phyloP scores from a whole-genome alignment of 2,888 invertebrate genomes.

The Ischnus inquisitorius region DNA sequence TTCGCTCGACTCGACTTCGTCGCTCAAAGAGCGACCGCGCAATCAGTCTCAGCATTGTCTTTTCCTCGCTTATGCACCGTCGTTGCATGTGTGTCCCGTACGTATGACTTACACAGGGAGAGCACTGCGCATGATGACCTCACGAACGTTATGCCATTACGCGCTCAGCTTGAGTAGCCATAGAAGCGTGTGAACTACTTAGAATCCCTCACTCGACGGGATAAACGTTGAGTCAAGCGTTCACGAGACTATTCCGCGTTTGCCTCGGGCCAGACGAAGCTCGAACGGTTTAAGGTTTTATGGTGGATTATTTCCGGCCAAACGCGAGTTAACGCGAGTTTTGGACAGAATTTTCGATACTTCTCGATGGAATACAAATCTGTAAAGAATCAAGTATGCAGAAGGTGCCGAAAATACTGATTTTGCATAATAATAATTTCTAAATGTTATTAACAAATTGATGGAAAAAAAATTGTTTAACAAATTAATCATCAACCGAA shows the following conservation, averaged over 20 bases:
- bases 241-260: conserved; percentile 26
- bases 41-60: conserved; percentile 54
- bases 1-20: not conserved
- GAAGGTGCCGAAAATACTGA: too few species aligned
- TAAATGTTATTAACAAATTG: too few species aligned
- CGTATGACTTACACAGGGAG: conserved; percentile 6
- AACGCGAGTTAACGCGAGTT: too few species aligned
- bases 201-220: conserved; percentile 38
- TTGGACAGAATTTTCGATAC: too few species aligned
- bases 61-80: not conserved
- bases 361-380: too few species aligned
- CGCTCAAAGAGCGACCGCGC: conserved; percentile 37
- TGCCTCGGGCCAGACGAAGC: conserved; percentile 28
- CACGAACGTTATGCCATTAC: conserved; percentile 46
- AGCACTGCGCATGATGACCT: not conserved
- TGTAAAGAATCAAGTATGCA: too few species aligned
- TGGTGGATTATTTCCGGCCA: too few species aligned
- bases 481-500: too few species aligned
- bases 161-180: conserved; percentile 33
- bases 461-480: too few species aligned
- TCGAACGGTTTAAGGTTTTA: conserved; percentile 38
- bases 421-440: too few species aligned
- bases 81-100: not conserved
- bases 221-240: conserved; percentile 53
- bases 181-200: conserved; percentile 57